Conservation (phyloP, 2,888 invertebrate genomes). For the Eumacrocentrus americanus region DNA sequence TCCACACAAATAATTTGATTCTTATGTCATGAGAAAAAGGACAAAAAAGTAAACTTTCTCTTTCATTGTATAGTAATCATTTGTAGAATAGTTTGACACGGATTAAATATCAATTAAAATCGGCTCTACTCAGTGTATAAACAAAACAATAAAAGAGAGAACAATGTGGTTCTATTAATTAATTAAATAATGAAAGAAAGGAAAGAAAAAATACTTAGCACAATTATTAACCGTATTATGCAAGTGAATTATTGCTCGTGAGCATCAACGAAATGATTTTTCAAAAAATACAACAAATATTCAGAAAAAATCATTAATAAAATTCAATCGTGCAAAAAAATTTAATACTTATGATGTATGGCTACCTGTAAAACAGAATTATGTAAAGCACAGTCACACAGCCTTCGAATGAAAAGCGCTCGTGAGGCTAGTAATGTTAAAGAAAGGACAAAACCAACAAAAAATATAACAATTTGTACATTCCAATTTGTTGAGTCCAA, state of each 20-base stretch:
- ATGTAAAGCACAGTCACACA: slow-evolving; percentile 5
- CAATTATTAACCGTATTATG: slow-evolving; percentile 43
- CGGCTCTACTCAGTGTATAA: slow-evolving; percentile 58
- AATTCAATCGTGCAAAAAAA: slow-evolving; percentile 26
- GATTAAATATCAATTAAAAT: slow-evolving; percentile 55
- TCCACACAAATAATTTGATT: background rate
- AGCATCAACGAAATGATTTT: background rate
- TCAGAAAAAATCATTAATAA: too few species aligned
- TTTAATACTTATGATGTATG: background rate
- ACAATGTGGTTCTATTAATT: slow-evolving; percentile 18
- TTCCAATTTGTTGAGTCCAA: slow-evolving; percentile 71
- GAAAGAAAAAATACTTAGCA: slow-evolving; percentile 53
- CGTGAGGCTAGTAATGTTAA: slow-evolving; percentile 32
- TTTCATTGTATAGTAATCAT: slow-evolving; percentile 61
- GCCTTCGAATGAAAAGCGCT: slow-evolving; percentile 27
- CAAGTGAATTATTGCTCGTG: background rate
- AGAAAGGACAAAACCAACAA: slow-evolving; percentile 52
- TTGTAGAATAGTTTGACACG: slow-evolving; percentile 58
- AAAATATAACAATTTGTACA: slow-evolving; percentile 74
- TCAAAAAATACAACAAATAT: background rate
- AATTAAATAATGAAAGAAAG: slow-evolving; percentile 45
- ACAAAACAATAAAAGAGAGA: slow-evolving; percentile 19
- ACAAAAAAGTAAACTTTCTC: slow-evolving; percentile 47
- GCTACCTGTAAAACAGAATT: slow-evolving; percentile 24
- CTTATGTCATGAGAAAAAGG: slow-evolving; percentile 1